Base-by-base conservation (phyloP, 2,888 invertebrate genomes). In the Phanerotoma sp. region DNA sequence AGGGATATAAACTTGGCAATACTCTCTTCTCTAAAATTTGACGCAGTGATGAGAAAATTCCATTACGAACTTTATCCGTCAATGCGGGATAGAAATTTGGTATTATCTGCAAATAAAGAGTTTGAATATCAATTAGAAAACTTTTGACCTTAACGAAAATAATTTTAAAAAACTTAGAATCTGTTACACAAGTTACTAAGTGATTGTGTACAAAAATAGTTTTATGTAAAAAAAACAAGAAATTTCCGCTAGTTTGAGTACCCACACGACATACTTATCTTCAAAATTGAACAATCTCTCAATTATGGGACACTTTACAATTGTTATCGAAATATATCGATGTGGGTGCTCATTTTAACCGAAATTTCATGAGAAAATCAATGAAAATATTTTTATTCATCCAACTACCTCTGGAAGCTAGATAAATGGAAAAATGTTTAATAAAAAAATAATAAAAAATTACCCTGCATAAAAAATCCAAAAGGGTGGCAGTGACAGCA, bases 1-100 rank as follows among this genome's bases (percentile, higher is more conserved):
- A 78, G 5, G 93, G 92, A 66, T 88, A 86, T 53, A 95, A 79
- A 61, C 91, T 89, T n/a, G 88, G 88, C 58, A 94, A 78, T 22
- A 97, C 97, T 74, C 95, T 84, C 80, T 97, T 97, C 69, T 93
- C 93, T 60, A 93, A 82, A 67, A 95, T 94, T 74, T 91, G 90
- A 65, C 87, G 82, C 16, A 95, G 78, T 5, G 94, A 92, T 60
- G 89, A 87, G 74, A 86, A 91, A 68, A 93, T 89, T 11, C 92
- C 92, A 68, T 85, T 84, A 66, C 85, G 84, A 5, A 95, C 91
- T 80, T 88, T 89, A 21, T 89, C 89, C 41, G 86, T 83, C 70
- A 89, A 82, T 22, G 86, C 82, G 46, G 92, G 91, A 79, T 89
- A 89, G 77, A 92, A 95, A 76, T 93, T 88, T 66, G 88, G 85